phyloP scores from a whole-genome alignment of 2,888 invertebrate genomes.

The Loripinus fragilis region DNA sequence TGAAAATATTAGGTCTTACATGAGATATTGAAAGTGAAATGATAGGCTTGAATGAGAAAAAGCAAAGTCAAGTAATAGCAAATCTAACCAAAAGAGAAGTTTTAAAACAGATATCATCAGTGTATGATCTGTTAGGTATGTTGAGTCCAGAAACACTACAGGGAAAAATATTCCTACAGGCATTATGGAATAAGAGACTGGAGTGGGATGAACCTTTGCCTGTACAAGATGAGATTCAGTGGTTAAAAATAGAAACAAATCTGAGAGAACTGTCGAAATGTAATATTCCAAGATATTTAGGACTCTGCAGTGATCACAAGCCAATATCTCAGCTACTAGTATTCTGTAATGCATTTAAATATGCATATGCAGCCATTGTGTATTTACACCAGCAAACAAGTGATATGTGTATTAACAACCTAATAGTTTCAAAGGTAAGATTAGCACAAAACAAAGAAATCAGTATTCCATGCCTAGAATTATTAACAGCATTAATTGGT shows the following conservation, averaged over 20 bases:
- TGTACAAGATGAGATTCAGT: not conserved
- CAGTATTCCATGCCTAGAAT: too few species aligned
- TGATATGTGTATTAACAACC: too few species aligned
- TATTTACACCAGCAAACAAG: too few species aligned
- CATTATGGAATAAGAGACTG: constrained; percentile 8
- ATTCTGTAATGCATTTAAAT: too few species aligned
- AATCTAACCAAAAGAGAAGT: constrained; percentile 8
- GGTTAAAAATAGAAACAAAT: not conserved
- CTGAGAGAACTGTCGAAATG: too few species aligned
- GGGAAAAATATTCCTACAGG: constrained; percentile 20
- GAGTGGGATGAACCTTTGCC: constrained; percentile 19
- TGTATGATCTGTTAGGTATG: constrained; percentile 12
- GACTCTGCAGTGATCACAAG: too few species aligned
- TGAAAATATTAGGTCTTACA: constrained; percentile 15
- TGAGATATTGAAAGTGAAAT: constrained; percentile 6
- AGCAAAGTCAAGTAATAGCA: not conserved
- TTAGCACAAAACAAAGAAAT: too few species aligned
- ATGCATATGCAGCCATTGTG: too few species aligned
- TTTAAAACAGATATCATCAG: constrained; percentile 19
- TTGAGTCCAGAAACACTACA: constrained; percentile 15
- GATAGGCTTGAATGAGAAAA: not conserved
- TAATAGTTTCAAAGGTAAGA: too few species aligned
- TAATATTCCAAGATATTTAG: too few species aligned
- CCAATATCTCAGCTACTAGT: too few species aligned
- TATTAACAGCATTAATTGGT: too few species aligned